Evolutionary conservation across 2,113 vertebrate genomes (phyloP).

Genomic region (Eulemur rufifrons): DNA sequence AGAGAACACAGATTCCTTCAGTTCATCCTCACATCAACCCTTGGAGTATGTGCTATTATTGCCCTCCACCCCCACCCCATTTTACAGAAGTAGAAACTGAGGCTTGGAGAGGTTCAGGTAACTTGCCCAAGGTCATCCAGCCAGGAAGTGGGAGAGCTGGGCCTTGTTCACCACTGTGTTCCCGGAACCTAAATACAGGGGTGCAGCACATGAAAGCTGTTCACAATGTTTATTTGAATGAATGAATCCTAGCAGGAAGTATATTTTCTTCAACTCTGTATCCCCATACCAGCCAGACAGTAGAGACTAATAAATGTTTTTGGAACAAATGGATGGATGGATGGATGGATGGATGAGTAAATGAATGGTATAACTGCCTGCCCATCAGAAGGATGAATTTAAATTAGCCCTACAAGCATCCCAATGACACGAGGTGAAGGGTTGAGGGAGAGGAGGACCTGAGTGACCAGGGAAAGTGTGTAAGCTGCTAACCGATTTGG

Average conservation of each 20-base stretch:
- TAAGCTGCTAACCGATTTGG: neutral
- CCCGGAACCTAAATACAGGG: neutral
- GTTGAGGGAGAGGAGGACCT: neutral
- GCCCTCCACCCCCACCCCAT: neutral
- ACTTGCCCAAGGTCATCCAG: slow-evolving; percentile 51
- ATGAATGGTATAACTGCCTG: slow-evolving; percentile 51
- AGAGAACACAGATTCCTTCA: neutral
- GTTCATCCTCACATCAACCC: neutral
- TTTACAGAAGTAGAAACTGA: slow-evolving; percentile 40
- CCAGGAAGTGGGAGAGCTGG: slow-evolving; percentile 46
- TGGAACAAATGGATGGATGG: slow-evolving; percentile 56
- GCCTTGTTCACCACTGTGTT: slow-evolving; percentile 61
- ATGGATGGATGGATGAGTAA: slow-evolving; percentile 43
- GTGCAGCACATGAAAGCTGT: neutral
- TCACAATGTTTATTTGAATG: neutral
- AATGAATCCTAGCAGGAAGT: neutral
- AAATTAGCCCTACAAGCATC: neutral
- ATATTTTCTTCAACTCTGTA: neutral
- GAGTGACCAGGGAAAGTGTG: neutral
- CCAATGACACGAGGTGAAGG: neutral
- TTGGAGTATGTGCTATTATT: neutral
- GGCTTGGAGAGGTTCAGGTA: slow-evolving; percentile 10
- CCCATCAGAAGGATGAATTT: neutral
- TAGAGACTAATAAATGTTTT: slow-evolving; percentile 27
- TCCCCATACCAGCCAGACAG: slow-evolving; percentile 8